These are phyloP conservation scores for Leptoclinus maculatus DNA, from an alignment of 2,797 vertebrate species.

Conservation along the genomic window DNA sequence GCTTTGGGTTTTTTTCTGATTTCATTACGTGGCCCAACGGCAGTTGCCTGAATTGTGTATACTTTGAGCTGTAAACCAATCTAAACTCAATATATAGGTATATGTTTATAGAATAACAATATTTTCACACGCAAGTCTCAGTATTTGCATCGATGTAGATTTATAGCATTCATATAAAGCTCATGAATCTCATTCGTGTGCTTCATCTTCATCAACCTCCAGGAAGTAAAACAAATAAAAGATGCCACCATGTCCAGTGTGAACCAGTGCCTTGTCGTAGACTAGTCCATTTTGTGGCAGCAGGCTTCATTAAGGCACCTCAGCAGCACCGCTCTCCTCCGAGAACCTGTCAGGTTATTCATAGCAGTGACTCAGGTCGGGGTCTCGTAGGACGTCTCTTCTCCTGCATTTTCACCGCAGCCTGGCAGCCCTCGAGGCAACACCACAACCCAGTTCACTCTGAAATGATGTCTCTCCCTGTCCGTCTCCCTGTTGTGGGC, in stretches of 20 bases:
- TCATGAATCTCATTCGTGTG: background rate
- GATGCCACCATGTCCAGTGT: background rate
- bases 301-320: slow-evolving; percentile 65
- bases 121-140: background rate
- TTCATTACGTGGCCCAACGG: background rate
- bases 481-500: slow-evolving; percentile 24
- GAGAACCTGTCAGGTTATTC: slow-evolving; percentile 77
- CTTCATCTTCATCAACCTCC: background rate
- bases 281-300: slow-evolving; percentile 53
- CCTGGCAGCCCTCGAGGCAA: slow-evolving; percentile 44
- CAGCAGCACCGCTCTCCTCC: slow-evolving; percentile 52
- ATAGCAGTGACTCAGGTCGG: slow-evolving; percentile 67
- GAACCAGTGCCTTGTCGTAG: slow-evolving; percentile 4
- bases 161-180: background rate
- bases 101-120: background rate
- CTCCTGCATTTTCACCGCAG: slow-evolving; percentile 54
- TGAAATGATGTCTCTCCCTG: slow-evolving; percentile 33
- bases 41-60: background rate
- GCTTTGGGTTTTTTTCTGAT: slow-evolving; percentile 10
- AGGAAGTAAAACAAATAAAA: slow-evolving; percentile 16
- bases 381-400: slow-evolving; percentile 49
- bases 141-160: slow-evolving; percentile 18
- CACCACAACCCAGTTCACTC: slow-evolving; percentile 59
- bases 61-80: background rate
- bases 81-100: background rate